Evolutionary conservation across 1,140 invertebrate genomes (phyloP).

Genomic region (Stratiolaelaps scimitus): DNA sequence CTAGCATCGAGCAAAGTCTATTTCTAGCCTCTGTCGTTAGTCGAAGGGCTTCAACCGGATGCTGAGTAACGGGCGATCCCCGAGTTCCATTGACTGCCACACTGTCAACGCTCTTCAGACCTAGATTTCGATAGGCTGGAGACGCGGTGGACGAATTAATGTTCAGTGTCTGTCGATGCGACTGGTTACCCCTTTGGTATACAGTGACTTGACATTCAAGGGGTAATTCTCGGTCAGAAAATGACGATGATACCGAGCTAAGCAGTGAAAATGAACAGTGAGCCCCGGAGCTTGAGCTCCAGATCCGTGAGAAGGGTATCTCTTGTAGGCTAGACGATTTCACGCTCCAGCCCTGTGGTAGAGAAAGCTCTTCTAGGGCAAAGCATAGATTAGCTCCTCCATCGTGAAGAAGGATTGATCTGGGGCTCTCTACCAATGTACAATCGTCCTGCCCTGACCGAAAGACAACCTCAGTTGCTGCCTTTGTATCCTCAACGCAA

Average conservation of each 20-base stretch:
- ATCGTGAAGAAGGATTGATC: constrained; percentile 72
- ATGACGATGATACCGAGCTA: constrained; percentile 51
- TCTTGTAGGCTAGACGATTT: constrained; percentile 78
- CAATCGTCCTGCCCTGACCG: constrained; percentile 68
- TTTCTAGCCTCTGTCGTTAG: constrained; percentile 66
- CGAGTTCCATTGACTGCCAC: background rate
- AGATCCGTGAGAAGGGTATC: constrained; percentile 79
- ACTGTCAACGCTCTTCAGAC: background rate
- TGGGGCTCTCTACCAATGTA: constrained; percentile 69
- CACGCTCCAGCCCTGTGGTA: constrained; percentile 69
- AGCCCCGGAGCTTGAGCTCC: constrained; percentile 67
- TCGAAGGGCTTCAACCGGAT: constrained; percentile 47
- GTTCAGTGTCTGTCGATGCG: constrained; percentile 45
- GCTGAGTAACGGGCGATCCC: background rate
- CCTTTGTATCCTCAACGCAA: constrained; percentile 77
- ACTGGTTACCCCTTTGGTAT: constrained; percentile 46
- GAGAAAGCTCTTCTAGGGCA: constrained; percentile 55
- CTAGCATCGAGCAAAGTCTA: constrained; percentile 72
- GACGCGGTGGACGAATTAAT: constrained; percentile 39
- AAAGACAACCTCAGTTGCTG: constrained; percentile 60
- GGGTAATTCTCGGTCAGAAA: constrained; percentile 35
- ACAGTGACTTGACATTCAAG: constrained; percentile 43
- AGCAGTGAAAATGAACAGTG: constrained; percentile 69
- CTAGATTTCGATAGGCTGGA: background rate
- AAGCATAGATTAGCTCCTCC: constrained; percentile 72